These are phyloP conservation scores for Tetramorium parvispinum DNA, from an alignment of 1,140 invertebrate species.

Conservation along the genomic window DNA sequence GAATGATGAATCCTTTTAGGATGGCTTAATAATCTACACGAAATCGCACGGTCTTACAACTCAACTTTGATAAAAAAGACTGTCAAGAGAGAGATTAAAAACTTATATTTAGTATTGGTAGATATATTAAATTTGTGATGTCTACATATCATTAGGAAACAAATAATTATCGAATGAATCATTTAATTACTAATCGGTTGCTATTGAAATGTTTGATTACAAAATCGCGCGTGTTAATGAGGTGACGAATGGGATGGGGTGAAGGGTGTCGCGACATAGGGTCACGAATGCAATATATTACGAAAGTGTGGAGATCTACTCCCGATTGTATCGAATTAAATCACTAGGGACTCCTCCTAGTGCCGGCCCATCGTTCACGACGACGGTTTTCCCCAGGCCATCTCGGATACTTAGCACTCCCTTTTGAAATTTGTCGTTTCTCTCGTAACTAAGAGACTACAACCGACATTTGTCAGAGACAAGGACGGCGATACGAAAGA, in stretches of 20 bases:
- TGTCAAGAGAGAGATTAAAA: neutral
- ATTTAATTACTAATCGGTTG: neutral
- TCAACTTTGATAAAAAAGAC: neutral
- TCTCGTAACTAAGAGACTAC: conserved; percentile 56
- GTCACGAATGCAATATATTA: conserved; percentile 75
- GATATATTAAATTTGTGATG: neutral
- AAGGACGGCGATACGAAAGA: conserved; percentile 41
- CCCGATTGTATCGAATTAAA: conserved; percentile 80
- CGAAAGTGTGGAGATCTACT: conserved; percentile 78
- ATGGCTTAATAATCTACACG: neutral
- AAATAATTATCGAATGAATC: neutral
- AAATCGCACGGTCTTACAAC: neutral
- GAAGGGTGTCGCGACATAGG: conserved; percentile 51
- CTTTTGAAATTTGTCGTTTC: conserved; percentile 74
- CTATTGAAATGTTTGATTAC: conserved; percentile 29
- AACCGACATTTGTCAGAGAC: conserved; percentile 42
- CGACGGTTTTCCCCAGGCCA: conserved; percentile 55
- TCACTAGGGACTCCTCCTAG: conserved; percentile 68
- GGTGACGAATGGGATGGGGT: conserved; percentile 43
- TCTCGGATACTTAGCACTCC: conserved; percentile 67
- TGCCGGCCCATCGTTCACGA: conserved; percentile 47
- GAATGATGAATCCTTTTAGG: neutral
- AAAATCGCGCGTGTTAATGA: conserved; percentile 57
- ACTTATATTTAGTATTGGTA: neutral
- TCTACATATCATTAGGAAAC: neutral